Percentiles rank a stretch among this genome's conserved stretches.
These are phyloP conservation scores for Amphipyra tragopoginis DNA, from an alignment of 2,888 invertebrate species.

Conservation along the genomic window DNA sequence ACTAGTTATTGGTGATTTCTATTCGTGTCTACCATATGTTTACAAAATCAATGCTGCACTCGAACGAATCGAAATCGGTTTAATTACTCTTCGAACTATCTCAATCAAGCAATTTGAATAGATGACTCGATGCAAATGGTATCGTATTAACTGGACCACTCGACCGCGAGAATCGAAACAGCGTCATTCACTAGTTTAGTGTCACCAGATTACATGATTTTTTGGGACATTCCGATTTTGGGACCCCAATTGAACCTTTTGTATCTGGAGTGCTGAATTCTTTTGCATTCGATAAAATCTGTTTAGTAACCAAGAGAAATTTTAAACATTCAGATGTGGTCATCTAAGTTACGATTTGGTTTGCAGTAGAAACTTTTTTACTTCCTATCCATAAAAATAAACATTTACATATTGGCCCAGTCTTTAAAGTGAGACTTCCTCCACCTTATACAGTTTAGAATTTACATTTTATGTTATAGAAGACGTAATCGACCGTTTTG, in stretches of 20 bases:
- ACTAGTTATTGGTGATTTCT: conserved; percentile 35
- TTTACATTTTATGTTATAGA: conserved; percentile 33
- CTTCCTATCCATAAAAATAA: no score
- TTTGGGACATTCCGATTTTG: conserved; percentile 14
- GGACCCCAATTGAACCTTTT: neutral
- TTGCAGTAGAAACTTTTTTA: no score
- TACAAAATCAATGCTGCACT: conserved; percentile 43
- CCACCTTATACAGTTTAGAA: conserved; percentile 16
- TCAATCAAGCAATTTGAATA: conserved; percentile 67
- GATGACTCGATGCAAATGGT: conserved; percentile 64
- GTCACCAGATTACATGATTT: conserved; percentile 11
- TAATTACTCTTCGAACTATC: conserved; percentile 69
- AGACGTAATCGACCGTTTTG: conserved; percentile 30
- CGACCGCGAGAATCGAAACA: conserved; percentile 65
- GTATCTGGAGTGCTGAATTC: neutral
- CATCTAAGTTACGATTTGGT: no score
- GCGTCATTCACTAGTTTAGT: conserved; percentile 61
- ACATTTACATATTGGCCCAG: conserved; percentile 3
- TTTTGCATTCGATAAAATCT: neutral
- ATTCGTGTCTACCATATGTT: conserved; percentile 41
- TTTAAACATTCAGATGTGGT: neutral
- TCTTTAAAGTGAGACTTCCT: conserved; percentile 16
- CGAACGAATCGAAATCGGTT: conserved; percentile 59
- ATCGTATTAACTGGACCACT: conserved; percentile 69
- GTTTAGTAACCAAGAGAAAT: neutral